These are phyloP conservation scores for Calonectris borealis DNA, from an alignment of 2,113 vertebrate species.

Conservation along the genomic window DNA sequence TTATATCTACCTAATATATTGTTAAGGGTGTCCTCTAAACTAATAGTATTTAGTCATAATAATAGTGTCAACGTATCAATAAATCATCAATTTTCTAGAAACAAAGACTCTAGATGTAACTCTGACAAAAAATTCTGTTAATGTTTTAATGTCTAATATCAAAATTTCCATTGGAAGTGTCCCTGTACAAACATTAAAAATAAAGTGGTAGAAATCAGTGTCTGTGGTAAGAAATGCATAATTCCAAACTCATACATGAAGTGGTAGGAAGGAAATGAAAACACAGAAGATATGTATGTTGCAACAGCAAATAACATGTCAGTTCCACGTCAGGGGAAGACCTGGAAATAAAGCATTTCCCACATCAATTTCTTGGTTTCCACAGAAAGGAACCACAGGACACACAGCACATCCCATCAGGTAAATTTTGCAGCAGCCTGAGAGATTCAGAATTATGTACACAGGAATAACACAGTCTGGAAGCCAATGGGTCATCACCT, in stretches of 20 bases:
- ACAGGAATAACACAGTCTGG: neutral
- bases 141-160: neutral
- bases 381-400: neutral
- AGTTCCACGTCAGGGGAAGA: neutral
- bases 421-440: neutral
- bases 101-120: neutral
- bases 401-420: neutral
- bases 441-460: neutral
- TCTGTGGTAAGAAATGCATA: neutral
- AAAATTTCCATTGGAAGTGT: neutral
- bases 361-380: neutral
- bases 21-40: neutral
- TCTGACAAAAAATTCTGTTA: neutral
- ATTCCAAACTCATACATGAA: neutral
- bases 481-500: neutral
- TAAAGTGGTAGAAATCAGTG: neutral
- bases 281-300: neutral
- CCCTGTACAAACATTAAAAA: neutral
- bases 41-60: neutral
- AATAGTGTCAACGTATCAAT: neutral
- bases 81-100: neutral
- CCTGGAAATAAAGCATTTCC: neutral
- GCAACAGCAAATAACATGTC: neutral
- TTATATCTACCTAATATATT: neutral
- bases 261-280: neutral